phyloP scores from a whole-genome alignment of 2,113 vertebrate genomes.

The Corvus moneduloides region DNA sequence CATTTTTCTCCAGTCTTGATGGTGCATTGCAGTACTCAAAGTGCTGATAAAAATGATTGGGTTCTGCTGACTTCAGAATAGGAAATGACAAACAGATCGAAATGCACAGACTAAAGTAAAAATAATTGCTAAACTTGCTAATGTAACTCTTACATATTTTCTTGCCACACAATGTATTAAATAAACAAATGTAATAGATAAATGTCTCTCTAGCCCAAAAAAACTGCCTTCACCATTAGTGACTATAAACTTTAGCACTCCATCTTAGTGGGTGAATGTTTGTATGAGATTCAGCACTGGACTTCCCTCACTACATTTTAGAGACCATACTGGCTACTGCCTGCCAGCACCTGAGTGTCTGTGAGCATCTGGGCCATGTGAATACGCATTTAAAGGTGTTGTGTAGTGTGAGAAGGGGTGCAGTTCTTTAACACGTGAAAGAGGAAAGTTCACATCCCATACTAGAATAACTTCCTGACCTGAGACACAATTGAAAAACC shows the following conservation, averaged over 20 bases:
- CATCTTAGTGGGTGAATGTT: background rate
- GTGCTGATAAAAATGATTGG: slow-evolving; percentile 38
- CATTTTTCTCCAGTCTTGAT: slow-evolving; percentile 10
- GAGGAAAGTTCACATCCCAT: background rate
- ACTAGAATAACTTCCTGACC: background rate
- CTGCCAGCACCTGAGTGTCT: background rate
- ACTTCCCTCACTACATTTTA: background rate
- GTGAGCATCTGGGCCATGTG: background rate
- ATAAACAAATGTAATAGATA: background rate
- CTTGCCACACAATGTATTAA: background rate
- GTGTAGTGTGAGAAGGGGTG: rapidly evolving
- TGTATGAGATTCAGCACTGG: background rate
- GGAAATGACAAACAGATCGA: slow-evolving; percentile 27
- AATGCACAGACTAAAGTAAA: slow-evolving; percentile 31
- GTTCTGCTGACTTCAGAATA: background rate
- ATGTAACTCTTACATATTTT: background rate
- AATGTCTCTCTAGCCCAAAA: background rate
- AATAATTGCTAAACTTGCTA: slow-evolving; percentile 9
- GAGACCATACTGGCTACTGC: background rate
- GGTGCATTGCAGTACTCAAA: slow-evolving; percentile 5
- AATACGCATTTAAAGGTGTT: background rate
- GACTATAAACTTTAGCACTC: background rate
- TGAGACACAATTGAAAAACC: background rate
- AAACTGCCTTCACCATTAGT: background rate
- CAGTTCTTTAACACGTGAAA: rapidly evolving